phyloP scores from a whole-genome alignment of 2,797 vertebrate species.

The Columba guinea region DNA sequence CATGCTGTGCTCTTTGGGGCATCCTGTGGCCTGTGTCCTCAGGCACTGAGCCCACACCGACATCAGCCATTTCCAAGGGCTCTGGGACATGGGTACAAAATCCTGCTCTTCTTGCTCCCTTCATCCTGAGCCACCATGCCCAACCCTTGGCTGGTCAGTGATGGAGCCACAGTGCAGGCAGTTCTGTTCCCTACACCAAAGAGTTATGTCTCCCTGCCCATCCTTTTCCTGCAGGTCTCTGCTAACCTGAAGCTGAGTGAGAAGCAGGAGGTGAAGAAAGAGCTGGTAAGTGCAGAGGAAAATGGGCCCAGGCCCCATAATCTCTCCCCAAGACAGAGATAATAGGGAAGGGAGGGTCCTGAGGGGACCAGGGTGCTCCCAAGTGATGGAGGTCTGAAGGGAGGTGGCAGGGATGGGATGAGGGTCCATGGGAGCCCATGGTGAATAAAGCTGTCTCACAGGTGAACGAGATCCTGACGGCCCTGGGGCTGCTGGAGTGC shows the following conservation, averaged over 20 bases:
- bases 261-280: conserved; percentile 94
- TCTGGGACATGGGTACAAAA: not conserved
- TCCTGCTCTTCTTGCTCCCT: not conserved
- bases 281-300: conserved; percentile 84
- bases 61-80: not conserved
- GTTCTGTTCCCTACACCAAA: not conserved
- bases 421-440: accelerated
- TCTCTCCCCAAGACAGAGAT: not conserved
- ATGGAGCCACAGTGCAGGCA: accelerated
- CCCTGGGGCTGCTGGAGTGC: conserved; percentile 92
- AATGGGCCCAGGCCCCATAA: not conserved
- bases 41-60: not conserved
- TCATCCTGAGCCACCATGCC: not conserved
- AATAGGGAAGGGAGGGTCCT: not conserved
- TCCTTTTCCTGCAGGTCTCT: conserved; percentile 84
- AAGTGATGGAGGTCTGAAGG: not conserved
- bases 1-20: not conserved
- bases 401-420: not conserved
- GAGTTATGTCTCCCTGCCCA: not conserved
- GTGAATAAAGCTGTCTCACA: conserved; percentile 39
- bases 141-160: accelerated
- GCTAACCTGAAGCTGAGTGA: conserved; percentile 95
- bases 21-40: accelerated
- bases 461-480: conserved; percentile 97
- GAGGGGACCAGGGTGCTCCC: not conserved